Percentiles rank a stretch among this genome's conserved stretches.
Conservation (phyloP, 2,113 vertebrate genomes). For the Tupaia tana region DNA sequence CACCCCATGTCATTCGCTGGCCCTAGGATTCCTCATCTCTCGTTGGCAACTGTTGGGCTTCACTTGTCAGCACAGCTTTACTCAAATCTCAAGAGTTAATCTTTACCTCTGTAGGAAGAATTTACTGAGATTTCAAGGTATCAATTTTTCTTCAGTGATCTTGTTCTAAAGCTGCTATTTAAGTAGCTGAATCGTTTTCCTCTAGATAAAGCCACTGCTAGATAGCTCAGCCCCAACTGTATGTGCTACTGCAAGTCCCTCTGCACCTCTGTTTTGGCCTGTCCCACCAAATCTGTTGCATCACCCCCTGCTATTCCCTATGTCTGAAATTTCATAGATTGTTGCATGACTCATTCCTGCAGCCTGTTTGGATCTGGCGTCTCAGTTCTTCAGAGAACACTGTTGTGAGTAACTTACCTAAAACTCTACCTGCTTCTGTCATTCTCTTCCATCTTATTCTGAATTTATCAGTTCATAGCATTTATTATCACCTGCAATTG, state of each 20-base stretch:
- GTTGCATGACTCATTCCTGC: not conserved
- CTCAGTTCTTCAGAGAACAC: not conserved
- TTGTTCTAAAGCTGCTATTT: not conserved
- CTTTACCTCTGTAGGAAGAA: not conserved
- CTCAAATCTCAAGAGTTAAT: not conserved
- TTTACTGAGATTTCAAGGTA: not conserved
- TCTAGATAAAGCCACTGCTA: not conserved
- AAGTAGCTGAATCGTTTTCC: not conserved
- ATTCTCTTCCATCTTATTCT: not conserved
- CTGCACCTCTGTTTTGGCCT: not conserved
- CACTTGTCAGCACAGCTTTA: not conserved
- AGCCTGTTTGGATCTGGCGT: not conserved
- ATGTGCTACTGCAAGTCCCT: not conserved
- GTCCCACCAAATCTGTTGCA: not conserved
- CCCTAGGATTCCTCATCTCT: not conserved
- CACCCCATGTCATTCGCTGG: too few relatives aligned
- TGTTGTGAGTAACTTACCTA: not conserved
- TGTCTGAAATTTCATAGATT: not conserved
- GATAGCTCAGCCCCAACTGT: not conserved
- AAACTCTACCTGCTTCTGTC: not conserved
- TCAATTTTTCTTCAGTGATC: not conserved
- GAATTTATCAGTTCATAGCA: not conserved
- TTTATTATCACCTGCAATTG: not conserved
- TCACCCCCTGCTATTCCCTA: not conserved
- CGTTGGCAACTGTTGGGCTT: not conserved